phyloP scores from a whole-genome alignment of 2,113 vertebrate genomes.

The Labeo rohita region DNA sequence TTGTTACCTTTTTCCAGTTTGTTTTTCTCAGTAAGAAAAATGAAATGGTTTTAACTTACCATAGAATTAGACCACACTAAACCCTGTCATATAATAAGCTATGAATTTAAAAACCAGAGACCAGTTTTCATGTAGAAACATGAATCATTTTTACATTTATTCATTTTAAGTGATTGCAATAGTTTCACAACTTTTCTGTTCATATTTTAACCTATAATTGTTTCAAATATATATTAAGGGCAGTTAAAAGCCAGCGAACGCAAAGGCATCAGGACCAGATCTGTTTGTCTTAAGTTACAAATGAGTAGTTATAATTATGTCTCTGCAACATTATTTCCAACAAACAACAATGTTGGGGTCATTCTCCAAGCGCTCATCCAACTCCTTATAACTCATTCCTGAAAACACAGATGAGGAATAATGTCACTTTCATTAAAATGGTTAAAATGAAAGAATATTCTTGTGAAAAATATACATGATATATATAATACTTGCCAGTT shows the following conservation, averaged over 20 bases:
- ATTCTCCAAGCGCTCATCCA: slow-evolving; percentile 95
- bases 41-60: no score
- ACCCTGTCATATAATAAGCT: not conserved
- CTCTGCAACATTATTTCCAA: slow-evolving; percentile 73
- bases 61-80: not conserved
- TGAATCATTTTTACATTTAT: not conserved
- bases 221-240: not conserved
- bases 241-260: not conserved
- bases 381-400: slow-evolving; percentile 96
- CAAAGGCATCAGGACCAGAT: not conserved
- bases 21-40: no score
- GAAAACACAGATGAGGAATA: slow-evolving; percentile 35
- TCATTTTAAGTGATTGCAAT: not conserved
- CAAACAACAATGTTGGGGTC: slow-evolving; percentile 97
- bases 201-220: not conserved
- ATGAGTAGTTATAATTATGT: not conserved
- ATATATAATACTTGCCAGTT: slow-evolving; percentile 79
- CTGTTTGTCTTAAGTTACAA: not conserved
- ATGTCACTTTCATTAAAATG: not conserved
- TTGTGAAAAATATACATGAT: not conserved
- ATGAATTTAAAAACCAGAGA: not conserved
- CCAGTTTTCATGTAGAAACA: not conserved
- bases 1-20: no score
- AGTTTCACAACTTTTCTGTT: not conserved
- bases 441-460: not conserved